A percentile compares a stretch with the other conserved stretches of the same genome.
Conservation (phyloP, 2,888 invertebrate genomes). For the Heteromurus nitidus region DNA sequence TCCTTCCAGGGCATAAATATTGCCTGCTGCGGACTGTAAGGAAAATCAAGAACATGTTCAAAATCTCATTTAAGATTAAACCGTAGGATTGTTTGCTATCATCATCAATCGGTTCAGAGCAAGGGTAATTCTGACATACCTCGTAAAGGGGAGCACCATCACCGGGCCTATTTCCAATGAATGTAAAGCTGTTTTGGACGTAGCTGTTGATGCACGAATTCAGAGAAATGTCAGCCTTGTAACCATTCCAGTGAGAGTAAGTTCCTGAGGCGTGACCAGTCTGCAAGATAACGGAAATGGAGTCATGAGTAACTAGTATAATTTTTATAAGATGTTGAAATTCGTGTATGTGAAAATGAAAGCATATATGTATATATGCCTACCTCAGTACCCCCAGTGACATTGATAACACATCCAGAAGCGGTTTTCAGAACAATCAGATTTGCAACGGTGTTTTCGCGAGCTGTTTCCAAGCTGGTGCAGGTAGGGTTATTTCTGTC, state of each 20-base stretch:
- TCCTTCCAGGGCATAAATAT: slow-evolving; percentile 70
- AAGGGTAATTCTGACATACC: too few species aligned
- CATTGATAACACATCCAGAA: slow-evolving; percentile 68
- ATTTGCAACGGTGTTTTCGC: slow-evolving; percentile 62
- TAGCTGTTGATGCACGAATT: slow-evolving; percentile 66
- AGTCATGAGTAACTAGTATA: not conserved
- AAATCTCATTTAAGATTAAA: not conserved
- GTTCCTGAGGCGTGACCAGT: slow-evolving; percentile 67
- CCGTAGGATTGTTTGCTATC: too few species aligned
- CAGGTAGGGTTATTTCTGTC: slow-evolving; percentile 68
- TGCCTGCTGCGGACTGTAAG: slow-evolving; percentile 64
- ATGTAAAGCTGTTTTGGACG: slow-evolving; percentile 55
- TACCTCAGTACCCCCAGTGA: slow-evolving; percentile 72
- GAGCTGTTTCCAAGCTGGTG: slow-evolving; percentile 67
- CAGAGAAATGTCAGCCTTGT: slow-evolving; percentile 69
- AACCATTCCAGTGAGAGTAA: slow-evolving; percentile 70
- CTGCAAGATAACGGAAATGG: slow-evolving; percentile 22
- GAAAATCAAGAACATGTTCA: not conserved
- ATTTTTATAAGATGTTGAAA: not conserved
- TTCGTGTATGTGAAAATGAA: not conserved
- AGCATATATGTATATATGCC: too few species aligned
- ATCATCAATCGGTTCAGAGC: too few species aligned
- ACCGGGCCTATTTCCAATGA: slow-evolving; percentile 65
- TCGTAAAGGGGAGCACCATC: slow-evolving; percentile 65
- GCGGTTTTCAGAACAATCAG: slow-evolving; percentile 60